Percentiles rank a stretch among this genome's conserved stretches.
Conservation (phyloP, 2,888 invertebrate species). For the Leptopilina myrica region DNA sequence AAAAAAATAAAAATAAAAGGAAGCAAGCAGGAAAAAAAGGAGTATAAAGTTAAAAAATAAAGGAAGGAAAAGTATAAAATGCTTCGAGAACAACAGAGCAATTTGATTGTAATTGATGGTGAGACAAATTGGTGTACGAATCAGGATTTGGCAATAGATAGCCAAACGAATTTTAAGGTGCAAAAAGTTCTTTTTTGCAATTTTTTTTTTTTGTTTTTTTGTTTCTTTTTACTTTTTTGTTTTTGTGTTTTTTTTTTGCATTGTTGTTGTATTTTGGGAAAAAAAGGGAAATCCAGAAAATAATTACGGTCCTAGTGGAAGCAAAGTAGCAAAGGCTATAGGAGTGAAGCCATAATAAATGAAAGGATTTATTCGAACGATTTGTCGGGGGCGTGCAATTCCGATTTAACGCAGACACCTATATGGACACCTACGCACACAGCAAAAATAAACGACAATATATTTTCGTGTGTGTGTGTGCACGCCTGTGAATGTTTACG, state of each 20-base stretch:
- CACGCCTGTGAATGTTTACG: slow-evolving; percentile 8
- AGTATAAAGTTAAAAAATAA: not conserved
- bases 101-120: slow-evolving; percentile 38
- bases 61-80: slow-evolving; percentile 5
- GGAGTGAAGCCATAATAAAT: slow-evolving; percentile 55
- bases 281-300: slow-evolving; percentile 34
- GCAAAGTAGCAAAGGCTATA: slow-evolving; percentile 36
- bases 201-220: slow-evolving; percentile 9
- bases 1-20: too few relatives aligned
- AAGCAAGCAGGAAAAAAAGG: too few relatives aligned
- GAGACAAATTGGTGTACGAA: slow-evolving; percentile 32
- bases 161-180: slow-evolving; percentile 27
- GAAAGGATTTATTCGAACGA: slow-evolving; percentile 56
- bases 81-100: slow-evolving; percentile 23
- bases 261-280: slow-evolving; percentile 4
- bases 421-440: slow-evolving; percentile 21
- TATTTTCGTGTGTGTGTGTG: not conserved
- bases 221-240: not conserved
- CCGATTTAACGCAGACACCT: slow-evolving; percentile 38
- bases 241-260: not conserved
- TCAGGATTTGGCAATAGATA: slow-evolving; percentile 30
- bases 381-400: slow-evolving; percentile 38
- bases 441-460: not conserved
- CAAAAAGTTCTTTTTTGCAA: not conserved
- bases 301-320: slow-evolving; percentile 37